Base-by-base conservation (phyloP, 2,888 invertebrate species). In the Leptogaster cylindrica region DNA sequence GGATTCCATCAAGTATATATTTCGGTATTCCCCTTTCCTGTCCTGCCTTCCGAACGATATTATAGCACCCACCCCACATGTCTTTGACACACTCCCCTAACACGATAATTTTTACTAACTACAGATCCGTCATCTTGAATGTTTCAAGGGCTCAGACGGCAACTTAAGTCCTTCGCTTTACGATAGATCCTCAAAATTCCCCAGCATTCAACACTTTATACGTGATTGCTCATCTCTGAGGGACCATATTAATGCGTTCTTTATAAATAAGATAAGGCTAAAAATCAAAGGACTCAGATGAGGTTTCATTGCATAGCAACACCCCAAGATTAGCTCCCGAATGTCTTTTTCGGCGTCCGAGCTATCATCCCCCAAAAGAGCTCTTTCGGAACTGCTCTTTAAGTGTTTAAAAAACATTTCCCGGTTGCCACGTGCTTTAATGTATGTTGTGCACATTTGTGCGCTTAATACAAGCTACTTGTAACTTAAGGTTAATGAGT, bases 261-360 rank as follows among this genome's bases (percentile, higher is more conserved):
- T 46, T 46, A 10, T 4, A 46, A 46, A 16, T 46, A 8, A 14
- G 46, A 20, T 46, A 46, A 18, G 46, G 18, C 20, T 18, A 20
- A 7, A 46, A 46, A 18, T 20, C 16, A 18, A 18, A 46, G 18
- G 18, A 20, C 20, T 18, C 3, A 46, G 20, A 46, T 16, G 16
- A 20, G 46, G 12, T 46, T 46, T 46, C 20, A 46, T 46, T 23
- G 46, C 46, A 18, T 46, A 46, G 46, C 46, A 46, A 46, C 46
- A 20, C 46, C 46, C 46, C 12, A 4, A n/a, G 4, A 46, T 8
- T 46, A 6, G 41, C 2, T 4, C 14, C 12, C 14, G 14, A 10
- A n/a, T 41, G 12, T 14, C 2, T 10, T 41, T 41, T 41, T 6
- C 14, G 20, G 46, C 1, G 10, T 18, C 36, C 36, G 10, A 3